Percentiles rank a stretch among this genome's conserved stretches.
Conservation (phyloP, 2,888 invertebrate species). For the Apoda limacodes region DNA sequence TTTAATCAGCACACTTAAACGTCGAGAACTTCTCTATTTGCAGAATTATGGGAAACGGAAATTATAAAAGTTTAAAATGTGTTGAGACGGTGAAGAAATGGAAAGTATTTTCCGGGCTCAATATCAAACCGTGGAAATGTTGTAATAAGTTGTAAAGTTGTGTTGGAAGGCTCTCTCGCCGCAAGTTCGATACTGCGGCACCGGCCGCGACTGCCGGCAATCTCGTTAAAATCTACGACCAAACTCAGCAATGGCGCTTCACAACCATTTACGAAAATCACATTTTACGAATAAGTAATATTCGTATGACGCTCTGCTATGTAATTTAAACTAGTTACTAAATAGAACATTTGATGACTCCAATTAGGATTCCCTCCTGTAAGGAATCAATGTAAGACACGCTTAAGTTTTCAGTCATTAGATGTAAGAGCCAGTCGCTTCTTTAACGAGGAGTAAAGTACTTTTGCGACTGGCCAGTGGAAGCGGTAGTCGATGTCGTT, state of each 20-base stretch:
- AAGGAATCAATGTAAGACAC: too few relatives aligned
- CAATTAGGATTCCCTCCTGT: too few relatives aligned
- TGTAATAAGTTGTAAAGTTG: constrained; percentile 62
- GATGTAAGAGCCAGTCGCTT: too few relatives aligned
- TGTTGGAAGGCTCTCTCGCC: constrained; percentile 44
- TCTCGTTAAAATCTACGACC: constrained; percentile 62
- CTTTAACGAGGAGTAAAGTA: too few relatives aligned
- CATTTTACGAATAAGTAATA: constrained; percentile 36
- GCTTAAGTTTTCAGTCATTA: too few relatives aligned
- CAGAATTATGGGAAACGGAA: constrained; percentile 21
- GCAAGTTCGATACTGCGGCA: constrained; percentile 41
- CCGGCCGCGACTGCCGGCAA: constrained; percentile 50
- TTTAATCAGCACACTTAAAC: too few relatives aligned
- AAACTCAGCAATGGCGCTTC: constrained; percentile 42
- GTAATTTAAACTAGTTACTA: too few relatives aligned
- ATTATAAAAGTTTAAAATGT: constrained; percentile 26
- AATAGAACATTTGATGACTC: too few relatives aligned
- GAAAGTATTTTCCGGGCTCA: constrained; percentile 39
- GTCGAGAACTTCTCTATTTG: too few relatives aligned
- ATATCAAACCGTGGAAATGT: constrained; percentile 49
- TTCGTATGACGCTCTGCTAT: too few relatives aligned
- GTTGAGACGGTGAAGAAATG: too few relatives aligned
- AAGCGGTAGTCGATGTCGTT: constrained; percentile 43
- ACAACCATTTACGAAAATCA: constrained; percentile 48
- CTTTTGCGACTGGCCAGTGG: constrained; percentile 53